Evolutionary conservation across 2,888 invertebrate species (phyloP).

Genomic region (Netelia virgata): DNA sequence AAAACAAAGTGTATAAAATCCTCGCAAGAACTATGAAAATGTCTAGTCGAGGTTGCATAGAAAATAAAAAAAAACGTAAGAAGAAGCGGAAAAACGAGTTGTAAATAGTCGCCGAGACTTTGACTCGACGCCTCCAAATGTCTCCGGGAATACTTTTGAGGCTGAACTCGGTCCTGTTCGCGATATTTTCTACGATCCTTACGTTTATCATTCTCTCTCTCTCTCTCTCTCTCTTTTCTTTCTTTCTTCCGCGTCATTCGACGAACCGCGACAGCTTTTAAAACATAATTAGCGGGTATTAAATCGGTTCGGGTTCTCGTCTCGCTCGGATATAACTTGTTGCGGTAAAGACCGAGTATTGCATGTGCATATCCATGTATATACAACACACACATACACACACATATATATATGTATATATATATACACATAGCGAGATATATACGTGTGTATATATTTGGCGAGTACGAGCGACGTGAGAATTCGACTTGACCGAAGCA

Average conservation of each 20-base stretch:
- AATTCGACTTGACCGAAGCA: conserved; percentile 64
- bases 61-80: not conserved
- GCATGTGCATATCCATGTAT: not conserved
- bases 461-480: conserved; percentile 61
- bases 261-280: conserved; percentile 50
- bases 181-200: conserved; percentile 9
- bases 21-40: not conserved
- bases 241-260: conserved; percentile 30
- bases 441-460: conserved; percentile 12
- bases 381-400: conserved; percentile 7
- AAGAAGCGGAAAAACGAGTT: not conserved
- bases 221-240: not conserved
- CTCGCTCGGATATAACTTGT: conserved; percentile 50
- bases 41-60: not conserved
- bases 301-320: conserved; percentile 55
- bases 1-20: not conserved
- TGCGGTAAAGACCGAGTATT: conserved; percentile 23
- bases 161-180: conserved; percentile 4
- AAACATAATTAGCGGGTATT: conserved; percentile 63
- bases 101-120: conserved; percentile 1
- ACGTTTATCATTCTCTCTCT: not conserved
- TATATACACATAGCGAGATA: conserved; percentile 3
- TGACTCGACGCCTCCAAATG: conserved; percentile 16
- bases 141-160: not conserved
- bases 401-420: conserved; percentile 13